These are phyloP conservation scores for Pachyramphus minor DNA, from an alignment of 2,113 vertebrate species.

Conservation along the genomic window DNA sequence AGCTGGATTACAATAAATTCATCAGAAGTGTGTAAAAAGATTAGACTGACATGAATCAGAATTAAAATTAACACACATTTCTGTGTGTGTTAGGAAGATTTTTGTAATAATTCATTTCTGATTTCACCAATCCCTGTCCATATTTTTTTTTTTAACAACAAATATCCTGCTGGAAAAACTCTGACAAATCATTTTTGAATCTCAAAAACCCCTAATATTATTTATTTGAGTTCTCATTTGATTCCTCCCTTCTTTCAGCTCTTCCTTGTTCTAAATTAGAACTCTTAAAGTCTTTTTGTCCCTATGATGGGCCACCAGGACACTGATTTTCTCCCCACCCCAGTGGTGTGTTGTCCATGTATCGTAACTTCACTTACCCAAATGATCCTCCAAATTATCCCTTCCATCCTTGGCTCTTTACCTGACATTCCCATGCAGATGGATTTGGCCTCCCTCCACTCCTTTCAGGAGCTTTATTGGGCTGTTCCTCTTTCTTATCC, in stretches of 20 bases:
- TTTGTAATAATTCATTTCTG: not conserved
- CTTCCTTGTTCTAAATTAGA: not conserved
- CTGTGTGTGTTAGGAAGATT: rapidly evolving
- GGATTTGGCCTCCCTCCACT: not conserved
- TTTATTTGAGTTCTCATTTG: not conserved
- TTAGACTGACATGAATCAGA: not conserved
- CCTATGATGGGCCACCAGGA: not conserved
- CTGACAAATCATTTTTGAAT: not conserved
- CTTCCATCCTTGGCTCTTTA: not conserved
- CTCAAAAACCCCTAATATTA: not conserved
- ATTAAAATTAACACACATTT: not conserved
- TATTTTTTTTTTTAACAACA: not conserved
- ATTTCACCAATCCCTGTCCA: not conserved
- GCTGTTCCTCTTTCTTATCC: not conserved
- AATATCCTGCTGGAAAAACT: not conserved
- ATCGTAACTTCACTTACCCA: not conserved
- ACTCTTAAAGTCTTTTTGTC: not conserved
- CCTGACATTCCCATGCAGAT: not conserved
- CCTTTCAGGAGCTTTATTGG: not conserved
- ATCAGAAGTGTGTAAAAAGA: not conserved
- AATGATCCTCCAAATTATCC: not conserved
- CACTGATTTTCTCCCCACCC: not conserved
- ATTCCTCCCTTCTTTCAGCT: not conserved
- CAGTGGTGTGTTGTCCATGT: not conserved
- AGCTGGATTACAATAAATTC: not conserved